A percentile compares a stretch with the other conserved stretches of the same genome.
phyloP scores from a whole-genome alignment of 2,113 vertebrate genomes.

The Anguilla rostrata region DNA sequence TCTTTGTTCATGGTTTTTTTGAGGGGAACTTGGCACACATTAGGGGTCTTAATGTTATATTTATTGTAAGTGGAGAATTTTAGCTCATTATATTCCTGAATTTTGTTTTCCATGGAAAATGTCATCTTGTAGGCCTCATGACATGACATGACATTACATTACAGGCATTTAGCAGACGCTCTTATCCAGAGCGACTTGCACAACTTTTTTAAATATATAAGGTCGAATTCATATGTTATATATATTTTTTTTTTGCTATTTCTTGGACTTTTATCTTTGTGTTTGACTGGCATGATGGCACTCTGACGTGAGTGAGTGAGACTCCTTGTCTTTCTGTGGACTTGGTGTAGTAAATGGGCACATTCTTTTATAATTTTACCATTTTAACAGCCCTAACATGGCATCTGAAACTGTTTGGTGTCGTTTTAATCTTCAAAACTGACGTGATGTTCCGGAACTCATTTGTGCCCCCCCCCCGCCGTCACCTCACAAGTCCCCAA shows the following conservation, averaged over 20 bases:
- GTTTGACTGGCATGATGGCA: too few relatives aligned
- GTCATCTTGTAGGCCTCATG: background rate
- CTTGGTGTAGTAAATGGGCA: background rate
- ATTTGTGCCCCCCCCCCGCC: background rate
- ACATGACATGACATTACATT: background rate
- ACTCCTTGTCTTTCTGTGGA: too few relatives aligned
- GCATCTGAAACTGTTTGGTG: background rate
- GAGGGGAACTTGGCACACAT: background rate
- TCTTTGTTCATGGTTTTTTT: background rate
- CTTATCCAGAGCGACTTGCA: too few relatives aligned
- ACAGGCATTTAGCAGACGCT: too few relatives aligned
- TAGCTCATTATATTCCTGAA: background rate
- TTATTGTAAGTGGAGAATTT: background rate
- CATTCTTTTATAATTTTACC: background rate
- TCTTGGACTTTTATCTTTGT: too few relatives aligned
- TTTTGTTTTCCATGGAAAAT: background rate
- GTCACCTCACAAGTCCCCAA: conserved; percentile 40
- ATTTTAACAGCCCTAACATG: background rate
- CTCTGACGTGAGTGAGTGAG: too few relatives aligned
- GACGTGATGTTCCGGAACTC: background rate
- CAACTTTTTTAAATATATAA: too few relatives aligned
- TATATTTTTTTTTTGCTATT: too few relatives aligned
- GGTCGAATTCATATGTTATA: too few relatives aligned
- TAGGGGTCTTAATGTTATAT: background rate
- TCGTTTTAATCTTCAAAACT: background rate